These are phyloP conservation scores for Otus sunia DNA, from an alignment of 2,113 vertebrate genomes.

Conservation along the genomic window DNA sequence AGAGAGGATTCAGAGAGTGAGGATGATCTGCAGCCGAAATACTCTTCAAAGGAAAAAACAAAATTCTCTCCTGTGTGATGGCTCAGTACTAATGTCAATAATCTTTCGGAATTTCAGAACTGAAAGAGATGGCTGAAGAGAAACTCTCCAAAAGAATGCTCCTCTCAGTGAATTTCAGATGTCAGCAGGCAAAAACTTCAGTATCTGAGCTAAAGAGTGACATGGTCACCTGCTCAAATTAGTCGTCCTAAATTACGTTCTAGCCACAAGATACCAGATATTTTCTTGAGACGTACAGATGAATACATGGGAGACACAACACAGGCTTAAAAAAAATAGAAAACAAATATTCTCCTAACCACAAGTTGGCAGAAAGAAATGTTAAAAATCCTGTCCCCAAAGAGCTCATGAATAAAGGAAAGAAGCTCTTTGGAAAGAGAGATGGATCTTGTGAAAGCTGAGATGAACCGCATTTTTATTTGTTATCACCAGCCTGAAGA, in stretches of 20 bases:
- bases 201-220: background rate
- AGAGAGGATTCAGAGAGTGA: background rate
- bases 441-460: rapidly evolving
- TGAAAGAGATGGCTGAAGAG: background rate
- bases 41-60: background rate
- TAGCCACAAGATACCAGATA: background rate
- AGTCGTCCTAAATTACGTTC: background rate
- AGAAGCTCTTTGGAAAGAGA: background rate
- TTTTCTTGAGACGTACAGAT: background rate
- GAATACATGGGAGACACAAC: background rate
- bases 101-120: background rate
- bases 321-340: background rate
- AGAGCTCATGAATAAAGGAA: conserved; percentile 10
- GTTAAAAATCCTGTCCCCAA: background rate
- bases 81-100: background rate
- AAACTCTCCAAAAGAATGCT: background rate
- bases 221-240: background rate
- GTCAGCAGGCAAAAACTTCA: background rate
- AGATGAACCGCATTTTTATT: background rate
- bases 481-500: background rate
- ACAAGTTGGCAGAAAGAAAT: conserved; percentile 7
- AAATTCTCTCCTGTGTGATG: background rate
- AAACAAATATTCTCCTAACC: background rate
- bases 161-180: background rate
- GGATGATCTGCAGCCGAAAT: background rate